Evolutionary conservation across 2,888 invertebrate species (phyloP).

Genomic region (Bugulina stolonifera): DNA sequence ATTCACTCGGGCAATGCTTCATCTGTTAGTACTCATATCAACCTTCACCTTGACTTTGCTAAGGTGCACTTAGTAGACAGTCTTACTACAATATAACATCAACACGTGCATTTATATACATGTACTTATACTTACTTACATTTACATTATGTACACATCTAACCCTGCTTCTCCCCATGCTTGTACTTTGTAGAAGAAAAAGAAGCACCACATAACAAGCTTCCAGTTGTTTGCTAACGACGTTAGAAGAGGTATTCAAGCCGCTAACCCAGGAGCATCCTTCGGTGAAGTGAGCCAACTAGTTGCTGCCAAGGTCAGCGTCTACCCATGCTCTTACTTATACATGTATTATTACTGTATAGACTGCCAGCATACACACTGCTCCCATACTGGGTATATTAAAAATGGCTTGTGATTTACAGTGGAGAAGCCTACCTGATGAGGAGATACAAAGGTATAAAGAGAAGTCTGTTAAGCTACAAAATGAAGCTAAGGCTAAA

Average conservation of each 20-base stretch:
- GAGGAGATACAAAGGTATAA: constrained; percentile 89
- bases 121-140: too few species aligned
- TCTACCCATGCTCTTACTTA: too few species aligned
- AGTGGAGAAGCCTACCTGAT: constrained; percentile 88
- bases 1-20: too few species aligned
- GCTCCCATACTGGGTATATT: too few species aligned
- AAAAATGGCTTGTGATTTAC: constrained; percentile 39
- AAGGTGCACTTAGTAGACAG: too few species aligned
- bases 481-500: constrained; percentile 68
- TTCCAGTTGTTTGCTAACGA: constrained; percentile 98
- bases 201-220: constrained; percentile 63
- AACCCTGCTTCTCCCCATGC: neutral
- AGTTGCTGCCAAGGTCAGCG: constrained; percentile 64
- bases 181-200: constrained; percentile 27
- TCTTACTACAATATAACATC: too few species aligned
- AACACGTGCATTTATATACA: too few species aligned
- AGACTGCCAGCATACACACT: too few species aligned
- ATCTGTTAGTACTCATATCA: too few species aligned
- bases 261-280: constrained; percentile 85
- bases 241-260: constrained; percentile 82
- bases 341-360: too few species aligned
- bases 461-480: constrained; percentile 68
- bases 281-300: constrained; percentile 79
- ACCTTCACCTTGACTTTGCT: too few species aligned
- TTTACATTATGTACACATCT: too few species aligned